Percentiles rank a stretch among this genome's conserved stretches.
Evolutionary conservation across 2,797 vertebrate genomes (phyloP).

Genomic region (Myripristis jacobus): DNA sequence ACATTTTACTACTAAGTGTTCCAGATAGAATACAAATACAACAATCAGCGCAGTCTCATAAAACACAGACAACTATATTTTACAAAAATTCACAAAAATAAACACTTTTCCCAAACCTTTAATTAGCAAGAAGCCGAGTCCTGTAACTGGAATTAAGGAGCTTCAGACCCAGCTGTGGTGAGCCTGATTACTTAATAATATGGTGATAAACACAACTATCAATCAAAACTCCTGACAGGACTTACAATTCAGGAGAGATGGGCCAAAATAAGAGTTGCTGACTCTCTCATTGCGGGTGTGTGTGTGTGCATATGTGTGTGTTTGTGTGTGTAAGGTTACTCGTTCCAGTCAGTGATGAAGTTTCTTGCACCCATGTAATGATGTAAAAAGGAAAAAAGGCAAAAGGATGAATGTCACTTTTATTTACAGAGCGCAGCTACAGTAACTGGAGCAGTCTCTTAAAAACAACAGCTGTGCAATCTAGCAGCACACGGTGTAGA

Average conservation of each 20-base stretch:
- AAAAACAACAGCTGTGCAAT: conserved; percentile 70
- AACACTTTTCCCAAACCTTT: conserved; percentile 80
- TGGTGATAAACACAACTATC: conserved; percentile 84
- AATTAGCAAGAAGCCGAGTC: conserved; percentile 80
- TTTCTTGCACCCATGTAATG: conserved; percentile 63
- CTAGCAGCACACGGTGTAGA: conserved; percentile 15
- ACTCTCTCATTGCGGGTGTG: conserved; percentile 80
- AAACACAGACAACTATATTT: conserved; percentile 75
- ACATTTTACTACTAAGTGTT: conserved; percentile 41
- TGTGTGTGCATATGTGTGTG: conserved; percentile 22
- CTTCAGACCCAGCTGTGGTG: conserved; percentile 77
- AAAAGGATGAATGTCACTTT: conserved; percentile 57
- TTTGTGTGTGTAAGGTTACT: conserved; percentile 64
- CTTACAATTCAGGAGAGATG: conserved; percentile 79
- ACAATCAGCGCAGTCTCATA: conserved; percentile 61
- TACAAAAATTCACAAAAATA: conserved; percentile 79
- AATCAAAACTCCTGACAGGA: conserved; percentile 82
- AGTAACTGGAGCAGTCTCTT: conserved; percentile 58
- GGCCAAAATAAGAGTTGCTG: conserved; percentile 78
- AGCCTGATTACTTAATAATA: conserved; percentile 87
- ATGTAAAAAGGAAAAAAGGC: conserved; percentile 65
- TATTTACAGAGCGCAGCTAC: conserved; percentile 67
- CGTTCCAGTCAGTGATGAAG: conserved; percentile 66
- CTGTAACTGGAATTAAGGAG: conserved; percentile 82
- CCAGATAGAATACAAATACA: conserved; percentile 59